Percentiles rank a stretch among this genome's conserved stretches.
Conservation (phyloP, 2,888 invertebrate species). For the Melanophora roralis region DNA sequence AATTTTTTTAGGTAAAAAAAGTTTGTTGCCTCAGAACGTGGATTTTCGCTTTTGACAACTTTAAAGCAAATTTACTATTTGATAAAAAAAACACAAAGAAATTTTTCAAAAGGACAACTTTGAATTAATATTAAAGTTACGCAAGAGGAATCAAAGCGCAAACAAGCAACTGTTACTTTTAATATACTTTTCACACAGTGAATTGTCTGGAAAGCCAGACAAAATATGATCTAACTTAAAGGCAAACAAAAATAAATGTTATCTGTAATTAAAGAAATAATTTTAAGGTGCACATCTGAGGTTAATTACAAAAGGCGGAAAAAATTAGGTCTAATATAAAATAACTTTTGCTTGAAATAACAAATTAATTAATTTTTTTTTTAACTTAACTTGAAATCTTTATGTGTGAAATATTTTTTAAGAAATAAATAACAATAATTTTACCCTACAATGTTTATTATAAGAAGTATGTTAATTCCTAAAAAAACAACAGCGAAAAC, state of each 20-base stretch:
- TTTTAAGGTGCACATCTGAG: constrained; percentile 8
- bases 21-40: no score
- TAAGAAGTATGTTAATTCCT: not conserved
- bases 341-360: not conserved
- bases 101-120: no score
- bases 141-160: not conserved
- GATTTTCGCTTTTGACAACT: no score
- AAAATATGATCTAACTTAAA: not conserved
- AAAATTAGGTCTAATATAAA: no score
- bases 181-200: constrained; percentile 13
- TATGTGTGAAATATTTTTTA: constrained; percentile 38
- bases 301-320: constrained; percentile 16
- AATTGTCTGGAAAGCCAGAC: not conserved
- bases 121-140: not conserved
- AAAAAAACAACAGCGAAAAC: no score
- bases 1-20: no score
- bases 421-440: constrained; percentile 21
- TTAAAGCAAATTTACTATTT: no score
- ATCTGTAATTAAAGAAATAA: not conserved
- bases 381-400: constrained; percentile 37
- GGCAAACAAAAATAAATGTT: no score
- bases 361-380: constrained; percentile 3
- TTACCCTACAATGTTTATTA: constrained; percentile 7
- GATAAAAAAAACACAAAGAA: no score
- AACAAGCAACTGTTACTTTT: constrained; percentile 15